These are phyloP conservation scores for Watsonalla binaria DNA, from an alignment of 2,888 invertebrate genomes.

Conservation along the genomic window DNA sequence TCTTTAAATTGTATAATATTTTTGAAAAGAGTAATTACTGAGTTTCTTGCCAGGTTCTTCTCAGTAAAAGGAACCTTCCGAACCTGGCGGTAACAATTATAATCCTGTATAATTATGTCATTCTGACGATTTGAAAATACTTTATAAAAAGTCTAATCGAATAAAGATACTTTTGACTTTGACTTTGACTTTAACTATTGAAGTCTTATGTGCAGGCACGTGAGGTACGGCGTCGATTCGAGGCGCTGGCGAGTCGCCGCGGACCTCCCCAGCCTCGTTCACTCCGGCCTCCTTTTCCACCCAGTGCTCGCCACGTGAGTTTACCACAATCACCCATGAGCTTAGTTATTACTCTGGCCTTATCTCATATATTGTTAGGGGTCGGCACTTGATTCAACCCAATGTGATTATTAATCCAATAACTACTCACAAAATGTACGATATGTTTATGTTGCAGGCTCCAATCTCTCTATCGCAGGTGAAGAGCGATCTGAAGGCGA, in stretches of 20 bases:
- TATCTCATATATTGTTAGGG: too few species aligned
- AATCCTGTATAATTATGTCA: too few species aligned
- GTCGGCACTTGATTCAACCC: too few species aligned
- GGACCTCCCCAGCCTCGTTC: background rate
- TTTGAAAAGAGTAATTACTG: too few species aligned
- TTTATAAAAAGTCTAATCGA: too few species aligned
- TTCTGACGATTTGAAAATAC: too few species aligned
- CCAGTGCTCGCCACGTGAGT: background rate
- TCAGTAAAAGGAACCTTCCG: too few species aligned
- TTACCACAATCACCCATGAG: background rate
- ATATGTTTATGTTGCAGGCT: background rate
- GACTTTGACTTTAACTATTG: too few species aligned
- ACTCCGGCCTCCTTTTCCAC: background rate
- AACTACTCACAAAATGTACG: background rate
- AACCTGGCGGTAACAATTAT: too few species aligned
- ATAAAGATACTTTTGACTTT: too few species aligned
- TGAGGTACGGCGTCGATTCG: constrained; percentile 8
- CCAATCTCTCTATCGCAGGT: constrained; percentile 21
- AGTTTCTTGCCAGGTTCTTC: too few species aligned
- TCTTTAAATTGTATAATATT: too few species aligned
- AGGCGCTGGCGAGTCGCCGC: constrained; percentile 1
- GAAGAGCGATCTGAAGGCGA: constrained; percentile 17
- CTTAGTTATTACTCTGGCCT: background rate
- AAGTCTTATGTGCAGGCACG: background rate
- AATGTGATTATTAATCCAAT: background rate